A percentile compares a stretch with the other conserved stretches of the same genome.
phyloP scores from a whole-genome alignment of 30 jellyfish, hydroid and myxozoan genomes.

The Rhopilema esculentum region DNA sequence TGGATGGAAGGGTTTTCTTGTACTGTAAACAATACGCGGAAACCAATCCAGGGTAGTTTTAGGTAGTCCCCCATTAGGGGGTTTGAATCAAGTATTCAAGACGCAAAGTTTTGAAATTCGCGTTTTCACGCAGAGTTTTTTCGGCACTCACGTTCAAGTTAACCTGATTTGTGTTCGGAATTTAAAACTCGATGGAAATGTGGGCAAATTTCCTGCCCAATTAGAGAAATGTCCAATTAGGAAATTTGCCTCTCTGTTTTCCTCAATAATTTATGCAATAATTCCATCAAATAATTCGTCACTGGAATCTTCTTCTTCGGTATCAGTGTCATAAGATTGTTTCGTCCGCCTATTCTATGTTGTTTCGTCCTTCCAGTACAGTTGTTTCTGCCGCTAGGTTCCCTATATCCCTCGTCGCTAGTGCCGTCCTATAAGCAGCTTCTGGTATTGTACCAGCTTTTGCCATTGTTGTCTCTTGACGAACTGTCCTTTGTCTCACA shows the following conservation, averaged over 20 bases:
- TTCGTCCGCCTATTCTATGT: background rate
- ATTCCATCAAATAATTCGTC: background rate
- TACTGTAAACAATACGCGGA: too few relatives aligned
- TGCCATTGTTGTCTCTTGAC: constrained; percentile 1
- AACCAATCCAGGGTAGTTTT: too few relatives aligned
- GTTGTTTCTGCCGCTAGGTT: background rate
- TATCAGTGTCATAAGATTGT: background rate
- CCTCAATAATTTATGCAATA: background rate
- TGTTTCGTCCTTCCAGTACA: background rate
- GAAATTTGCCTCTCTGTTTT: background rate
- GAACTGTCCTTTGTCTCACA: background rate
- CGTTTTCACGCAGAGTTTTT: too few relatives aligned
- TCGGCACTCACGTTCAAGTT: too few relatives aligned
- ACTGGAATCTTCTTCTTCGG: background rate
- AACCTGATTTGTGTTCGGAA: too few relatives aligned
- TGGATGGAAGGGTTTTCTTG: too few relatives aligned
- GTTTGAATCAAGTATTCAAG: too few relatives aligned
- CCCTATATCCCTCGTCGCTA: constrained; percentile 15
- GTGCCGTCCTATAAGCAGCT: background rate
- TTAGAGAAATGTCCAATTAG: constrained; percentile 8
- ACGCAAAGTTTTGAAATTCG: too few relatives aligned
- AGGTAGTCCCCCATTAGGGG: too few relatives aligned
- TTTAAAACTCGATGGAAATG: too few relatives aligned
- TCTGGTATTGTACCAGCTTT: too few relatives aligned
- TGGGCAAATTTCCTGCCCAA: too few relatives aligned